These are phyloP conservation scores for Albula glossodonta DNA, from an alignment of 2,113 vertebrate genomes.

Conservation along the genomic window DNA sequence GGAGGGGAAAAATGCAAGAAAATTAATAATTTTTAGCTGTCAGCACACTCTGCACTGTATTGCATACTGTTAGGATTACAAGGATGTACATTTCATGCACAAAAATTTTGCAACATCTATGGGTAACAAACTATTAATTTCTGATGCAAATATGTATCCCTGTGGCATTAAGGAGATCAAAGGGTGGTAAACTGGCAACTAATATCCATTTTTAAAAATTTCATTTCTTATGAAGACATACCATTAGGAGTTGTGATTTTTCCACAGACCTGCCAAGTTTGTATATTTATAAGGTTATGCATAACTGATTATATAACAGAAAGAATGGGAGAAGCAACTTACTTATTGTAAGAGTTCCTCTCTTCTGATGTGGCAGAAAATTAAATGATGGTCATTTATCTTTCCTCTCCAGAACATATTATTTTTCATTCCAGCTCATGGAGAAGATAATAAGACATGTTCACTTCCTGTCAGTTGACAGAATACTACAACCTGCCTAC, in stretches of 20 bases:
- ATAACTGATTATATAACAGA: background rate
- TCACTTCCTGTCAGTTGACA: conserved; percentile 54
- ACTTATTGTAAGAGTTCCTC: background rate
- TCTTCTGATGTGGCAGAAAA: conserved; percentile 31
- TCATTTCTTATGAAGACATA: too few relatives aligned
- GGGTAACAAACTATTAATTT: conserved; percentile 4
- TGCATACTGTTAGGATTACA: background rate
- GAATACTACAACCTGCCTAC: conserved; percentile 43
- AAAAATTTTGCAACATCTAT: background rate
- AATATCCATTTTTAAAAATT: background rate
- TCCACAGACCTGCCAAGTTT: background rate
- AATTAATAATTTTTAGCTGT: background rate
- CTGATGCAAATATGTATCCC: conserved; percentile 9
- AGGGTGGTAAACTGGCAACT: background rate
- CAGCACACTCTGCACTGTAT: background rate
- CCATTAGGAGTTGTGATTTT: background rate
- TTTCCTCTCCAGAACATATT: conserved; percentile 48
- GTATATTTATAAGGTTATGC: background rate
- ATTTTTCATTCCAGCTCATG: conserved; percentile 51
- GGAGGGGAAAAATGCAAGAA: background rate
- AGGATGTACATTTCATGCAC: background rate
- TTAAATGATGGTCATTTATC: conserved; percentile 51
- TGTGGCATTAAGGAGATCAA: background rate
- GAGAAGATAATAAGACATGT: conserved; percentile 54
- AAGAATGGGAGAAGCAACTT: background rate